Evolutionary conservation across 2,888 invertebrate genomes (phyloP).

Genomic region (Drosophila melanocephala): DNA sequence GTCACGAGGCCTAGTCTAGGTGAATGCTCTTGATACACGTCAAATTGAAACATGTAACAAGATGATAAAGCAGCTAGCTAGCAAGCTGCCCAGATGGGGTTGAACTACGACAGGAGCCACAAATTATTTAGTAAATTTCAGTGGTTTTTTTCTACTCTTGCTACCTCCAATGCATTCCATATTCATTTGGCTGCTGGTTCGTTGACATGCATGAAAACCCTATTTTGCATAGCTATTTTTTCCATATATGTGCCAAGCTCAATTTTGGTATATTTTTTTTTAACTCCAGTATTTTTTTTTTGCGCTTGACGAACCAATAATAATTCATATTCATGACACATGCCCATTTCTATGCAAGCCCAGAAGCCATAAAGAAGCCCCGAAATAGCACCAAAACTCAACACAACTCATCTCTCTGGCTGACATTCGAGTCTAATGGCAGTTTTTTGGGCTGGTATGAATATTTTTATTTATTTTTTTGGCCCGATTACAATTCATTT

Average conservation of each 20-base stretch:
- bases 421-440: constrained; percentile 57
- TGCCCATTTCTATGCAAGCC: constrained; percentile 60
- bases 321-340: constrained; percentile 74
- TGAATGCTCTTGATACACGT: constrained; percentile 76
- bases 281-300: constrained; percentile 9
- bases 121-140: constrained; percentile 76
- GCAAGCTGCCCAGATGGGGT: neutral
- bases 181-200: constrained; percentile 74
- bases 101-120: constrained; percentile 48
- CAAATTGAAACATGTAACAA: constrained; percentile 77
- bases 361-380: constrained; percentile 21
- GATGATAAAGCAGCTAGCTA: constrained; percentile 67
- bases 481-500: constrained; percentile 18
- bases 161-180: constrained; percentile 62
- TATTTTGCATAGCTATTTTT: constrained; percentile 36
- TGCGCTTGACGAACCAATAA: constrained; percentile 73
- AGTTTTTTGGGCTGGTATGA: constrained; percentile 29
- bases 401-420: constrained; percentile 15
- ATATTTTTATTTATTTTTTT: constrained; percentile 10
- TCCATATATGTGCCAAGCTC: constrained; percentile 21
- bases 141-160: constrained; percentile 31
- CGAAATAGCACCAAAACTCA: constrained; percentile 4
- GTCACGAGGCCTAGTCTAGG: constrained; percentile 41
- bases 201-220: constrained; percentile 70
- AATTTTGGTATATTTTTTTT: constrained; percentile 34